phyloP scores from a whole-genome alignment of 2,797 vertebrate species.

The Phaenicophaeus curvirostris region DNA sequence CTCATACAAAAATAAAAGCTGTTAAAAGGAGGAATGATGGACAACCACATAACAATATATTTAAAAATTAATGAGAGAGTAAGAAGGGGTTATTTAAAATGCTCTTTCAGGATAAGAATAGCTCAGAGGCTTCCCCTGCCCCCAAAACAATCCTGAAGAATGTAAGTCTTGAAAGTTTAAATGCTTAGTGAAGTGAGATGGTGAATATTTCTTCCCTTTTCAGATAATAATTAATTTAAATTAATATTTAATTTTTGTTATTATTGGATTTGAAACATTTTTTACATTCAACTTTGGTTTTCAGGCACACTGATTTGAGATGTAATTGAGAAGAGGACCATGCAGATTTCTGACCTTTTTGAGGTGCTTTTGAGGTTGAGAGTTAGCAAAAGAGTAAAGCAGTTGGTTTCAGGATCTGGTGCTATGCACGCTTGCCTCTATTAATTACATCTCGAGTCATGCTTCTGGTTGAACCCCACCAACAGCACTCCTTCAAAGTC shows the following conservation, averaged over 20 bases:
- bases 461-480: background rate
- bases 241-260: background rate
- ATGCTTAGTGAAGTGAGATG: background rate
- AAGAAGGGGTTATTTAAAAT: constrained; percentile 21
- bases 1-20: constrained; percentile 25
- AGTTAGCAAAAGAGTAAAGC: background rate
- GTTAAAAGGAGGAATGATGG: constrained; percentile 17
- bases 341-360: background rate
- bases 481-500: background rate
- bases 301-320: background rate
- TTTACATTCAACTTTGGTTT: background rate
- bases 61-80: constrained; percentile 22
- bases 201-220: background rate
- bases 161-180: background rate
- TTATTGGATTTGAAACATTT: background rate
- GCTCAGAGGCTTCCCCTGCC: background rate
- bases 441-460: background rate
- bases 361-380: background rate
- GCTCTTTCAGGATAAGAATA: constrained; percentile 28
- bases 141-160: background rate
- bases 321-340: background rate
- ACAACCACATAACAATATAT: background rate
- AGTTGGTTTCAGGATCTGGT: background rate
- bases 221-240: background rate
- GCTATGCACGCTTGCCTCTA: background rate